A percentile compares a stretch with the other conserved stretches of the same genome.
Conservation (phyloP, 2,888 invertebrate genomes). For the Scaeva pyrastri region DNA sequence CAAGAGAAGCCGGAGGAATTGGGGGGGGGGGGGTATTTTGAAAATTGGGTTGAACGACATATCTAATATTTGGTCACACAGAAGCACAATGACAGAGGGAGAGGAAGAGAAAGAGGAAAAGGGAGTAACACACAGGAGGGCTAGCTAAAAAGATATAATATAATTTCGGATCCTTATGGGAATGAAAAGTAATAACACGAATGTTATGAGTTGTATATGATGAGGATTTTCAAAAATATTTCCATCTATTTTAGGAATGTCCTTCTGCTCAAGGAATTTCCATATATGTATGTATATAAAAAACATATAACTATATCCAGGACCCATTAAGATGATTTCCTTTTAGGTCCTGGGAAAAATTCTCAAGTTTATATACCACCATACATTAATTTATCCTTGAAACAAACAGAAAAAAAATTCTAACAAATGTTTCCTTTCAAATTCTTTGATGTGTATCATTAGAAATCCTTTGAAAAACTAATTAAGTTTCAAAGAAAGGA, state of each 20-base stretch:
- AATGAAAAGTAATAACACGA: slow-evolving; percentile 45
- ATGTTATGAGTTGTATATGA: slow-evolving; percentile 32
- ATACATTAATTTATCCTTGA: too few species aligned
- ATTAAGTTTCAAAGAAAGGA: slow-evolving; percentile 43
- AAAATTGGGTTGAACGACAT: slow-evolving; percentile 62
- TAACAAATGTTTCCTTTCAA: slow-evolving; percentile 36
- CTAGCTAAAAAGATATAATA: slow-evolving; percentile 1
- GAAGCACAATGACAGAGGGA: background rate
- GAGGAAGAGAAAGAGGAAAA: background rate
- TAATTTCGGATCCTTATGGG: slow-evolving; percentile 34
- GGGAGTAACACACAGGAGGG: too few species aligned
- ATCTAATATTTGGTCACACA: slow-evolving; percentile 49
- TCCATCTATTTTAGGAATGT: slow-evolving; percentile 39
- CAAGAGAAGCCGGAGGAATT: too few species aligned
- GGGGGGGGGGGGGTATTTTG: background rate
- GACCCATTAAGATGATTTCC: slow-evolving; percentile 20
- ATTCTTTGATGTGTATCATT: slow-evolving; percentile 47
- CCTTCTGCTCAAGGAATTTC: slow-evolving; percentile 41
- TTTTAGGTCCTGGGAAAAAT: slow-evolving; percentile 4
- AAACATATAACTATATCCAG: background rate
- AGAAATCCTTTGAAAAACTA: slow-evolving; percentile 53
- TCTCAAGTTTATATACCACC: slow-evolving; percentile 12
- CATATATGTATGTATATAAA: background rate
- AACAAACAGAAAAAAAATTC: background rate
- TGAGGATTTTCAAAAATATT: slow-evolving; percentile 34